Evolutionary conservation across 2,888 invertebrate genomes (phyloP).

Genomic region (Onthophagus sagittarius): DNA sequence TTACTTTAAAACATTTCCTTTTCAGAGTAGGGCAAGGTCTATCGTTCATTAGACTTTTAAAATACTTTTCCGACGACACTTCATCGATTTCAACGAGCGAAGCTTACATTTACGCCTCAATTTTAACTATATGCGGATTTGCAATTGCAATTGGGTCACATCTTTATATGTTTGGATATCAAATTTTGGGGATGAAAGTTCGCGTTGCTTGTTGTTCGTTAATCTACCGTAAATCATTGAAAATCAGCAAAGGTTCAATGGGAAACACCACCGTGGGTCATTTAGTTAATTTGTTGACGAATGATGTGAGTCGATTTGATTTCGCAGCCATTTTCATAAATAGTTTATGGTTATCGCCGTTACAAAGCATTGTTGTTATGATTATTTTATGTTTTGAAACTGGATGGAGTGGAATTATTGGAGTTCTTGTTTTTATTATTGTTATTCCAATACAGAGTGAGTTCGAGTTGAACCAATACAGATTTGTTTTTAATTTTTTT

Average conservation of each 20-base stretch:
- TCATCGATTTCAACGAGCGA: slow-evolving; percentile 31
- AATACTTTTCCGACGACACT: slow-evolving; percentile 55
- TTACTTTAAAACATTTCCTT: background rate
- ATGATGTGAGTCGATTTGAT: slow-evolving; percentile 77
- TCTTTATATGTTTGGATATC: slow-evolving; percentile 83
- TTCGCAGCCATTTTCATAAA: slow-evolving; percentile 84
- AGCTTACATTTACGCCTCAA: slow-evolving; percentile 74
- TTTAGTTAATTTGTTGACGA: slow-evolving; percentile 55
- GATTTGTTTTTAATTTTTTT: background rate
- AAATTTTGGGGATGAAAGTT: slow-evolving; percentile 82
- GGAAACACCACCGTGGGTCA: slow-evolving; percentile 57
- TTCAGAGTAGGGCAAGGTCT: slow-evolving; percentile 39
- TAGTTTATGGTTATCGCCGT: slow-evolving; percentile 70
- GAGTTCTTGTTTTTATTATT: slow-evolving; percentile 46
- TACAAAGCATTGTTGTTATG: slow-evolving; percentile 58
- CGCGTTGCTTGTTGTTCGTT: slow-evolving; percentile 78
- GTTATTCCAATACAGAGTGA: slow-evolving; percentile 47
- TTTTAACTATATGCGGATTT: slow-evolving; percentile 53
- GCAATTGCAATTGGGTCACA: slow-evolving; percentile 48
- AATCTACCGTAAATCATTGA: slow-evolving; percentile 68
- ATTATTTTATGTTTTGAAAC: slow-evolving; percentile 52
- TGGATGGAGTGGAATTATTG: slow-evolving; percentile 48
- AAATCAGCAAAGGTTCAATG: slow-evolving; percentile 53
- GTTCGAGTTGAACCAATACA: slow-evolving; percentile 23
- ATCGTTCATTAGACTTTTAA: slow-evolving; percentile 61